Percentiles rank a stretch among this genome's conserved stretches.
Evolutionary conservation across 2,113 vertebrate species (phyloP).

Genomic region (Clinocottus analis): DNA sequence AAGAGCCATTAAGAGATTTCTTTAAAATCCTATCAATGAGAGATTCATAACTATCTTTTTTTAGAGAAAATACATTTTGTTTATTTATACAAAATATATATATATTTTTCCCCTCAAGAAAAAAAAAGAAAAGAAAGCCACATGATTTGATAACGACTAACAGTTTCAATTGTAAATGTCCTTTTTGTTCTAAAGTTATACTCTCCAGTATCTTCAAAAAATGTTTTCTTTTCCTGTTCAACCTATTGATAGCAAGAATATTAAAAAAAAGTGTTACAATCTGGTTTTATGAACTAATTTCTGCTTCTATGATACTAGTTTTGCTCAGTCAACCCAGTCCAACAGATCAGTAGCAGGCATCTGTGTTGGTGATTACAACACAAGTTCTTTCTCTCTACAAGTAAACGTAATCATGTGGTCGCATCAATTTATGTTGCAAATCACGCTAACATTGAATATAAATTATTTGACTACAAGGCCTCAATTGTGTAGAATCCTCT

Average conservation of each 20-base stretch:
- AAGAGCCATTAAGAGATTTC: conserved; percentile 14
- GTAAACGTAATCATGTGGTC: neutral
- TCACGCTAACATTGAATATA: neutral
- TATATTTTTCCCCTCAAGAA: neutral
- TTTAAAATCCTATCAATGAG: conserved; percentile 15
- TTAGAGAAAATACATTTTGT: neutral
- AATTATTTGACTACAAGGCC: neutral
- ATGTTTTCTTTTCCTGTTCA: neutral
- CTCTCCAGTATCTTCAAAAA: neutral
- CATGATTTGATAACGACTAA: neutral
- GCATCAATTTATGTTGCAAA: neutral
- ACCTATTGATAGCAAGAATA: neutral
- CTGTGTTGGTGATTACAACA: neutral
- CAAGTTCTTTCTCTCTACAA: neutral
- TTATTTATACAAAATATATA: neutral
- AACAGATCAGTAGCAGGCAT: neutral
- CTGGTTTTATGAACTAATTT: neutral
- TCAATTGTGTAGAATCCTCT: neutral
- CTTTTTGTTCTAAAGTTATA: neutral
- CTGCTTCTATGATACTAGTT: neutral
- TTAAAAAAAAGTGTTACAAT: neutral
- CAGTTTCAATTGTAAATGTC: neutral
- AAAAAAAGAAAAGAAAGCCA: neutral
- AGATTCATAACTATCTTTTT: conserved; percentile 15
- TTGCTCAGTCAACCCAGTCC: neutral